Conservation (phyloP, 1,140 invertebrate species). For the Mycetomoellerius zeteki region DNA sequence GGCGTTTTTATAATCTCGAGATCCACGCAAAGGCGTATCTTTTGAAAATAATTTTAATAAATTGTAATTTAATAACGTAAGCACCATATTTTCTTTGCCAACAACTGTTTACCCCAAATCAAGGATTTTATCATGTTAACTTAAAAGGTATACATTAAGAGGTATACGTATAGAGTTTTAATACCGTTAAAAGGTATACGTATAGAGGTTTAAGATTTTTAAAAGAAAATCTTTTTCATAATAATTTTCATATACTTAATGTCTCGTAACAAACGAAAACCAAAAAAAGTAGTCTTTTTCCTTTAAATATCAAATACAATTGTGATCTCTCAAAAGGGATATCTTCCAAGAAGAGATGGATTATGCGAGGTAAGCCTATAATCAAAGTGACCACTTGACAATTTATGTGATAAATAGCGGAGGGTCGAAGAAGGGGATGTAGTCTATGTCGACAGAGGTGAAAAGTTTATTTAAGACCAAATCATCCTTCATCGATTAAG, state of each 20-base stretch:
- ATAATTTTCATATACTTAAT: slow-evolving; percentile 5
- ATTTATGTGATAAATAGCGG: slow-evolving; percentile 76
- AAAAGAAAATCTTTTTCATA: not conserved
- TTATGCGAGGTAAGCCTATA: slow-evolving; percentile 61
- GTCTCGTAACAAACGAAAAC: not conserved
- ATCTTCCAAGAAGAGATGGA: slow-evolving; percentile 16
- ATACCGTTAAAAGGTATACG: not conserved
- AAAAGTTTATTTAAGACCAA: slow-evolving; percentile 85
- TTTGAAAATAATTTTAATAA: slow-evolving; percentile 2
- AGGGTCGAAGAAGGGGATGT: slow-evolving; percentile 66
- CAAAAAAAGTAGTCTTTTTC: not conserved
- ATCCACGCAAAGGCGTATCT: slow-evolving; percentile 45
- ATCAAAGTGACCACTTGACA: slow-evolving; percentile 82
- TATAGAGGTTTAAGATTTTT: not conserved
- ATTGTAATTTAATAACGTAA: slow-evolving; percentile 8
- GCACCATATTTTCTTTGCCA: not conserved
- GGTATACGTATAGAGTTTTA: not conserved
- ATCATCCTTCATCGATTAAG: slow-evolving; percentile 84
- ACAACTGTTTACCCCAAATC: slow-evolving; percentile 5
- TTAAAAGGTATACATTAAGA: too few relatives aligned
- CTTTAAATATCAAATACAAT: slow-evolving; percentile 61
- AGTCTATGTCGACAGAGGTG: slow-evolving; percentile 76
- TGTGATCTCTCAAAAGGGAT: slow-evolving; percentile 25
- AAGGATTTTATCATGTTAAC: not conserved
- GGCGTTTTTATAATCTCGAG: slow-evolving; percentile 9